These are phyloP conservation scores for Steinernema hermaphroditum DNA, from an alignment of 2,888 invertebrate genomes.

Conservation along the genomic window DNA sequence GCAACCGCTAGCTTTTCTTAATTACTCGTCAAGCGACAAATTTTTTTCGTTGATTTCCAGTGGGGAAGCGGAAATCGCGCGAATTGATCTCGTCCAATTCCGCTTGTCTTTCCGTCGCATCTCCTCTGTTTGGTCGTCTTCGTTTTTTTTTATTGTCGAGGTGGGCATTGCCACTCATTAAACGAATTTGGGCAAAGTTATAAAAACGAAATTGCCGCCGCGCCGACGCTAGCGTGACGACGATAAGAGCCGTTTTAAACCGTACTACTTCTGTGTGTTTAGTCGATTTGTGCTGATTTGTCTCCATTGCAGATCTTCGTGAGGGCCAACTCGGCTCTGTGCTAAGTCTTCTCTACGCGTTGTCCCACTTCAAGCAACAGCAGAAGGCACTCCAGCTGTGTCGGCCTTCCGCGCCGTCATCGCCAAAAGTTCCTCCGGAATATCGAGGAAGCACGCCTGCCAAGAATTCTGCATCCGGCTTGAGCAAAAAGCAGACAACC, in stretches of 20 bases:
- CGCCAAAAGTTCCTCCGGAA: constrained; percentile 29
- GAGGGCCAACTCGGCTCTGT: constrained; percentile 92
- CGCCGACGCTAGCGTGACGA: not conserved
- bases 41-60: constrained; percentile 5
- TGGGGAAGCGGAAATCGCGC: not conserved
- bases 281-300: not conserved
- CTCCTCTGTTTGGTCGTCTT: not conserved
- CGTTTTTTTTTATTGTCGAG: not conserved
- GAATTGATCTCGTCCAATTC: constrained; percentile 9
- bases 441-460: constrained; percentile 28
- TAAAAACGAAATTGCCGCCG: constrained; percentile 17
- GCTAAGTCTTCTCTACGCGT: constrained; percentile 88
- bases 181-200: not conserved
- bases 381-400: constrained; percentile 46
- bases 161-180: constrained; percentile 8
- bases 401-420: constrained; percentile 20
- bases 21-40: constrained; percentile 12
- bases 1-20: constrained; percentile 19
- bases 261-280: not conserved
- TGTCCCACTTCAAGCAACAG: constrained; percentile 81
- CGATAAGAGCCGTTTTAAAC: not conserved
- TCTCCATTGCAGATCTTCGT: constrained; percentile 76
- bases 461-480: constrained; percentile 23
- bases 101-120: not conserved
- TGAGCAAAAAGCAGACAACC: constrained; percentile 25